These are phyloP conservation scores for Brachyptera putata DNA, from an alignment of 2,888 invertebrate species.

Conservation along the genomic window DNA sequence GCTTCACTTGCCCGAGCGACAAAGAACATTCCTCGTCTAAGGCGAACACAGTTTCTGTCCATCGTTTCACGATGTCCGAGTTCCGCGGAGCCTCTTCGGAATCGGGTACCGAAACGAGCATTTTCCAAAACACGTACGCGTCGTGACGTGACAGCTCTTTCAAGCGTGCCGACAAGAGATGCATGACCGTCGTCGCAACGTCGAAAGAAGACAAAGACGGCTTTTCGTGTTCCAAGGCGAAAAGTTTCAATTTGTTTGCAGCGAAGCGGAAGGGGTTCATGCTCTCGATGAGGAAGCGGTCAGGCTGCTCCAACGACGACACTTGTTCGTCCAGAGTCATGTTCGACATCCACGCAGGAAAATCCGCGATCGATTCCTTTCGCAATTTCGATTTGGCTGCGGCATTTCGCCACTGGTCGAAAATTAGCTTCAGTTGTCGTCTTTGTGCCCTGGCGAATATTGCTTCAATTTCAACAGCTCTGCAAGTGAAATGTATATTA, in stretches of 20 bases:
- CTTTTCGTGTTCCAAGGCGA: background rate
- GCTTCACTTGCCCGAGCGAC: background rate
- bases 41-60: background rate
- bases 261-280: background rate
- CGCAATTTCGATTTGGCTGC: background rate
- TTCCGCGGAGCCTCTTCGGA: background rate
- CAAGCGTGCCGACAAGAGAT: background rate
- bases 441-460: background rate
- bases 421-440: background rate
- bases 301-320: background rate
- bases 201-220: background rate
- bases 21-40: background rate
- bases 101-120: background rate
- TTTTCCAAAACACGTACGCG: background rate
- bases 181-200: background rate
- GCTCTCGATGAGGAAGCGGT: background rate
- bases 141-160: background rate
- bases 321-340: conserved; percentile 1
- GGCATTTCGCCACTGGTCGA: background rate
- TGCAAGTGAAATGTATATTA: background rate
- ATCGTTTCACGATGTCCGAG: background rate
- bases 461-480: background rate
- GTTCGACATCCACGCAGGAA: conserved; percentile 18
- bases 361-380: conserved; percentile 3
- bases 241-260: background rate